Base-by-base conservation (phyloP, 2,113 vertebrate genomes). In the Rhinopomastus cyanomelas region DNA sequence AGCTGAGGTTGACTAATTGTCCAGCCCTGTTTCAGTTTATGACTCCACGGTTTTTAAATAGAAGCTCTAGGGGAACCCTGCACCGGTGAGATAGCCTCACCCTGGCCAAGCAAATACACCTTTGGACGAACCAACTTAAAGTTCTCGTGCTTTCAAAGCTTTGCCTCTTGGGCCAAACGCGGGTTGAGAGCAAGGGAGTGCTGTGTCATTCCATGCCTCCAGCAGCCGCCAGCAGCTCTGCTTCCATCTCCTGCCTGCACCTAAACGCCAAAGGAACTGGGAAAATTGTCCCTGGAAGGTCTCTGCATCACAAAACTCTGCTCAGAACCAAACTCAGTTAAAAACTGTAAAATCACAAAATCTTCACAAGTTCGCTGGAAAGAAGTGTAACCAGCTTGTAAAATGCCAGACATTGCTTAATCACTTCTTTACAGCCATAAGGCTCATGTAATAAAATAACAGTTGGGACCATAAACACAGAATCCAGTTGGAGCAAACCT, bases 221-320 rank as follows among this genome's bases (percentile, higher is more conserved):
- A 2, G 32, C 27, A 4, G 12, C 20, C 12, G 68, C 3, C 4
- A 1, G 1, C 2, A 5, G 62, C 46, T 30, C n/a, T 4, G 16
- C 1, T 18, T 11, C 9, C 6, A 6, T 4, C 60, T 52, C 52
- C 0, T 6, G 4, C 55, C 6, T n/a, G 16, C 15, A 5, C 4
- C 3, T 1, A 3, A 25, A 30, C 9, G 11, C 51, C 7, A 0
- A 3, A 30, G 61, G 4, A 18, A 9, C 0, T 0, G 1, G 0
- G 42, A 42, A 49, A 52, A n/a, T 20, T 1, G 1, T 5, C 0
- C 0, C 26, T 9, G 60, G 67, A 12, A 16, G 39, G 19, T 34
- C 49, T 52, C 23, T 1, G 80, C 34, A 5, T 34, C 9, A 3
- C 55, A 1, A 4, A 37, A 4, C 11, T 46, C 5, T 7, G 5